Evolutionary conservation across 2,888 invertebrate species (phyloP).

Genomic region (Tetragonula carbonaria): DNA sequence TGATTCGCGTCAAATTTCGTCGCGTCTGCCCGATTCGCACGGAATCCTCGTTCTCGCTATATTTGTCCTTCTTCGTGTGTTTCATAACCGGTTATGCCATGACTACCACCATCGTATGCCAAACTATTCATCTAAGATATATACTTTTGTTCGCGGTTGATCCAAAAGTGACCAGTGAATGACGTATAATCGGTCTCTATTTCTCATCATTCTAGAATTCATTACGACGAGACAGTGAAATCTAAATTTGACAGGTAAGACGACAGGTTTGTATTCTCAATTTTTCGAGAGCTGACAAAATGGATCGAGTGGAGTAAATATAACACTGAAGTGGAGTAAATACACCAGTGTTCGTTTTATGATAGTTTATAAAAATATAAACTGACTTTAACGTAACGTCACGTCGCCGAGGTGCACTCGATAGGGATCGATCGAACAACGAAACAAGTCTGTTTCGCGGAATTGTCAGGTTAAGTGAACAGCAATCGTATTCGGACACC

Average conservation of each 20-base stretch:
- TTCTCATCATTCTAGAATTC: too few species aligned
- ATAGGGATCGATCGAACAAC: not conserved
- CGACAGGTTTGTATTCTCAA: too few species aligned
- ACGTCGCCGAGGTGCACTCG: too few species aligned
- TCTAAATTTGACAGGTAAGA: too few species aligned
- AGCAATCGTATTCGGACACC: not conserved
- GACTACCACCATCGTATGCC: not conserved
- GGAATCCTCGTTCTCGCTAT: conserved; percentile 4
- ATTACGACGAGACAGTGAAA: too few species aligned
- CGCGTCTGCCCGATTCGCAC: conserved; percentile 24
- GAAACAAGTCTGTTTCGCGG: not conserved
- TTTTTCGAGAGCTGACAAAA: too few species aligned
- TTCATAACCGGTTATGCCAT: not conserved
- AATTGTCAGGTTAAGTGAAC: conserved; percentile 7
- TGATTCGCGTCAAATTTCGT: conserved; percentile 52
- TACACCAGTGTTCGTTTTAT: too few species aligned
- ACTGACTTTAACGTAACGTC: not conserved
- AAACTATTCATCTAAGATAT: not conserved
- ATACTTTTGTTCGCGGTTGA: not conserved
- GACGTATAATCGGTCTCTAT: not conserved
- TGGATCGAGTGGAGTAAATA: too few species aligned
- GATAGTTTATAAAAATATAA: not conserved
- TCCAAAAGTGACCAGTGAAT: not conserved
- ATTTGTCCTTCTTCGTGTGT: not conserved
- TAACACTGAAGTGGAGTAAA: too few species aligned